Base-by-base conservation (phyloP, 2,888 invertebrate species). In the Ptychoptera contaminata region DNA sequence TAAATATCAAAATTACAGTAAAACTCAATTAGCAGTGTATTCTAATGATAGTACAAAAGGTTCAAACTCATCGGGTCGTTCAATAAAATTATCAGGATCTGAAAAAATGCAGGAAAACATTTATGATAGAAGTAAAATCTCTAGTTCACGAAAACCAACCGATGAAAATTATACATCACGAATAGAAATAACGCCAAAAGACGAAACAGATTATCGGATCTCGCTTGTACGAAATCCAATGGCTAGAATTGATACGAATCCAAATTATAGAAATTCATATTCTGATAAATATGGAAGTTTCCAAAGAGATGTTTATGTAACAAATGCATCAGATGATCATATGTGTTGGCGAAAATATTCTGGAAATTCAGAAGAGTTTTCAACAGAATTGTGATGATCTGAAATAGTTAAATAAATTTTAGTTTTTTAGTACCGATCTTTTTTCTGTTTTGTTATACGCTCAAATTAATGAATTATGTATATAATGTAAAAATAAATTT, bases 291-390 rank as follows among this genome's bases (percentile, higher is more conserved):
- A 56, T 45, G 54, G 55, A 8, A 57, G 54, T 45, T 52, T 55
- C 1, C 53, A 53, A 10, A 44, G 40, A 16, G 30, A 38, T 29
- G 41, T 34, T 10, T 23, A 43, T 29, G 35, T 14, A 9, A 35
- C 42, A 16, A 42, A 37, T 44, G 14, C 31, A n/a, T 37, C 35
- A 11, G 42, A 12, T 30, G 38, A 37, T 31, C 72, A 72, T 52
- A 70, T 72, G 46, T 72, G 72, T 57, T 70, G 72, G 63, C 63
- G 70, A 47, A 69, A 63, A 51, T 60, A 63, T 51, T 59, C 63
- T 16, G 60, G 63, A 34, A 65, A 63, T 54, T 57, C 63, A 43
- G 61, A 64, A 52, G 65, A 65, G 48, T 65, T 63, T 55, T 65
- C 65, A 44, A 65, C 65, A 42, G 65, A 65, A 58, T 58, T 65